Evolutionary conservation across 2,888 invertebrate genomes (phyloP).

Genomic region (Campaea margaritaria): DNA sequence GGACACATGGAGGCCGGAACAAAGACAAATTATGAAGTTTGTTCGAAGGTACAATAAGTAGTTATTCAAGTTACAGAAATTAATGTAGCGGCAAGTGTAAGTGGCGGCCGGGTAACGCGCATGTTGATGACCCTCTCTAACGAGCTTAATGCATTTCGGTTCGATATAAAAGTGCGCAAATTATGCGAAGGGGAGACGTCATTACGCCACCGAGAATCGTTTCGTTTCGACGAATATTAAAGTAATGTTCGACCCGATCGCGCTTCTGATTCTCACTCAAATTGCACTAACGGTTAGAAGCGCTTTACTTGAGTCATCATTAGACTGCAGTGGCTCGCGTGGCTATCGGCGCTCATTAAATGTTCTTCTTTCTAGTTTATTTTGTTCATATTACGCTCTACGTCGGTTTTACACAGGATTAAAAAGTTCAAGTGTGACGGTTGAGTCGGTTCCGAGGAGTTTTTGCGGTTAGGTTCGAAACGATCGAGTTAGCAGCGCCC

Average conservation of each 20-base stretch:
- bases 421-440: slow-evolving; percentile 8
- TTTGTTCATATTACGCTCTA: slow-evolving; percentile 12
- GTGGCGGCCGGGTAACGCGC: slow-evolving; percentile 17
- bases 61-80: slow-evolving; percentile 23
- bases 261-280: slow-evolving; percentile 16
- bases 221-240: slow-evolving; percentile 29
- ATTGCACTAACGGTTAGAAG: slow-evolving; percentile 22
- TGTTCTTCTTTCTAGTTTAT: slow-evolving; percentile 12
- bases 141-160: slow-evolving; percentile 32
- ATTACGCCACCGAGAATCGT: slow-evolving; percentile 23
- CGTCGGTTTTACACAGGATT: slow-evolving; percentile 16
- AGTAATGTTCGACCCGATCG: slow-evolving; percentile 23
- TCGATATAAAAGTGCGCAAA: slow-evolving; percentile 32
- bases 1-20: slow-evolving; percentile 2
- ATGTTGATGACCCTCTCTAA: slow-evolving; percentile 24
- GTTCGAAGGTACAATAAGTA: slow-evolving; percentile 14
- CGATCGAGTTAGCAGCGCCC: not conserved
- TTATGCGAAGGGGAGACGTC: slow-evolving; percentile 27
- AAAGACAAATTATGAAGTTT: slow-evolving; percentile 21
- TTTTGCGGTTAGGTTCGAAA: not conserved
- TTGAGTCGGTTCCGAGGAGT: slow-evolving; percentile 4
- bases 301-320: slow-evolving; percentile 17
- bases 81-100: slow-evolving; percentile 28
- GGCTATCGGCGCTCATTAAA: slow-evolving; percentile 14
- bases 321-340: slow-evolving; percentile 5